Base-by-base conservation (phyloP, 2,888 invertebrate species). In the Amiota communis region DNA sequence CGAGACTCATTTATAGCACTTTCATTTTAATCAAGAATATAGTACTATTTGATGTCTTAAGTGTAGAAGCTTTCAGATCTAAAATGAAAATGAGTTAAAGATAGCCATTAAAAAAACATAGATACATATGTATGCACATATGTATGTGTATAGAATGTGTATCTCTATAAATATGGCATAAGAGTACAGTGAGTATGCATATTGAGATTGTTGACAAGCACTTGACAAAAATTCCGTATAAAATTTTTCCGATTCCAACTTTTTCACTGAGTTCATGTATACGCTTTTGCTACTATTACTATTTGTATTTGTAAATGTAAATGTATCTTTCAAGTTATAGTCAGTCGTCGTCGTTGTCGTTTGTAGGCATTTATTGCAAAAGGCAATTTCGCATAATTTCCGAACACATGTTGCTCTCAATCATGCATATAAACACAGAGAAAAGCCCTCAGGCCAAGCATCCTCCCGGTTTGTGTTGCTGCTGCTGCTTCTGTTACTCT, bases 381-480 rank as follows among this genome's bases (percentile, higher is more conserved):
- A 78, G 80, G 80, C 83, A 86, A 85, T 85, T 85, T 86, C 84
- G 83, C 84, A 83, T 82, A 85, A 86, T 86, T 82, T 86, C 81
- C 81, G 84, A 87, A 86, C 87, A 87, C 84, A 87, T 87, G 87
- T 87, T 87, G 86, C 85, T 81, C 85, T 87, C 87, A 84, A 85
- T 87, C 87, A 87, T 81, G 82, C 82, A 81, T 78, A 51, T 17
- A 65, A 36, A n/a, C 36, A 23, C 23, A 59, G 59, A 6, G 59
- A n/a, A 85, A 80, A 79, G 81, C 68, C 59, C 68, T 17, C 17
- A 36, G 51, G 46, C 48, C 78, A 36, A 6, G 2, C 36, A 36
- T 36, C 36, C 36, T 36, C 36, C 36, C 36, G 36, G 36, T 36
- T 12, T 46, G 36, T 61, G 61, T 12, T 17, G 59, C 23, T 23